These are phyloP conservation scores for Gastracanthus pulcherrimus DNA, from an alignment of 2,888 invertebrate genomes.

Conservation along the genomic window DNA sequence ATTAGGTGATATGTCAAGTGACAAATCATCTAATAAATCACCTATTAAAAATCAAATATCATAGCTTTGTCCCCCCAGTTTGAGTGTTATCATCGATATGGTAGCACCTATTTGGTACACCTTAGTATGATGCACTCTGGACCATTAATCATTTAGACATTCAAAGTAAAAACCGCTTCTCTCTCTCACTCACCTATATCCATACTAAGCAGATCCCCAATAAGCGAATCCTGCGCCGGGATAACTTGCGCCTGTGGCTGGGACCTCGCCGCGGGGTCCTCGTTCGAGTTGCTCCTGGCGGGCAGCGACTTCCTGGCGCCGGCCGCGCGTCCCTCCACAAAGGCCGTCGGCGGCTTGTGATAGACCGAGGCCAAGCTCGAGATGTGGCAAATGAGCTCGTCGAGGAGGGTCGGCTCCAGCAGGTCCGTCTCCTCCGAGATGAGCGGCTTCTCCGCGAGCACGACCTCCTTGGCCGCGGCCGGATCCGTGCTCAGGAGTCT, in stretches of 20 bases:
- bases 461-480: conserved; percentile 99
- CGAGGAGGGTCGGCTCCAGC: conserved; percentile 96
- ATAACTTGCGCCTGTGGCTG: conserved; percentile 79
- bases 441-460: conserved; percentile 98
- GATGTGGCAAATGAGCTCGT: conserved; percentile 99
- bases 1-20: no score
- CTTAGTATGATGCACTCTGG: no score
- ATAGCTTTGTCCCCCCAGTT: no score
- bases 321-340: conserved; percentile 93
- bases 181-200: conserved; percentile 85
- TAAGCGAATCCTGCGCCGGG: conserved; percentile 92
- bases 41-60: neutral
- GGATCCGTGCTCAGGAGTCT: conserved; percentile 98
- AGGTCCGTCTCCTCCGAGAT: conserved; percentile 99
- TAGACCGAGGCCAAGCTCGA: conserved; percentile 98
- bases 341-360: conserved; percentile 99
- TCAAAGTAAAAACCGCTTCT: no score
- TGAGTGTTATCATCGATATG: no score
- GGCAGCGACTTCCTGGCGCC: conserved; percentile 90
- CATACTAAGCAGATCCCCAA: conserved; percentile 97
- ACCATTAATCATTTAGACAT: no score
- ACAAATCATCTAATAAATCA: no score
- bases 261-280: conserved; percentile 67
- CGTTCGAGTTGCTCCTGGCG: conserved; percentile 77
- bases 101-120: no score